These are phyloP conservation scores for Procambarus virginalis DNA, from an alignment of 1,140 invertebrate species.

Conservation along the genomic window DNA sequence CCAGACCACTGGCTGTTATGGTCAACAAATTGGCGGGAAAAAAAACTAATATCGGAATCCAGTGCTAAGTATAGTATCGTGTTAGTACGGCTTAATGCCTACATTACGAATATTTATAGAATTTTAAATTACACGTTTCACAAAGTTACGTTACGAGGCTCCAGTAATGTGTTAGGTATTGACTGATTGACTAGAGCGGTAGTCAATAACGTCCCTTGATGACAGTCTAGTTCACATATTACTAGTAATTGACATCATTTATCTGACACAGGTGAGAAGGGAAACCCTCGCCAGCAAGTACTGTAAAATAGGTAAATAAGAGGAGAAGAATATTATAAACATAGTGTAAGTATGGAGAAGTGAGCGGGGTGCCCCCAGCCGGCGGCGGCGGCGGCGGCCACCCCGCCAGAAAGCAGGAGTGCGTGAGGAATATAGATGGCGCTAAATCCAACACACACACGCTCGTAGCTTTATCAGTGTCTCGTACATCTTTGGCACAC, in stretches of 20 bases:
- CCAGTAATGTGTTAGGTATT: too few relatives aligned
- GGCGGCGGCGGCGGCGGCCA: too few relatives aligned
- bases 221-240: too few relatives aligned
- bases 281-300: too few relatives aligned
- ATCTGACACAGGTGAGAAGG: too few relatives aligned
- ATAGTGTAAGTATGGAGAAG: too few relatives aligned
- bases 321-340: too few relatives aligned
- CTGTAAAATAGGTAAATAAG: too few relatives aligned
- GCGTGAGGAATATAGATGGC: conserved; percentile 44
- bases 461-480: conserved; percentile 38
- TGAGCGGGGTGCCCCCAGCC: background rate
- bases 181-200: background rate
- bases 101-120: background rate
- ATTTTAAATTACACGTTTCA: background rate
- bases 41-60: background rate
- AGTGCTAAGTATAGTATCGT: background rate
- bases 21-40: background rate
- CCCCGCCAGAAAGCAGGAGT: conserved; percentile 29
- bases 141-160: background rate
- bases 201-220: too few relatives aligned
- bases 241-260: too few relatives aligned
- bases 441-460: conserved; percentile 21
- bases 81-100: background rate
- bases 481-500: conserved; percentile 44
- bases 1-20: background rate